Evolutionary conservation across 2,797 vertebrate species (phyloP).

Genomic region (Falco peregrinus): DNA sequence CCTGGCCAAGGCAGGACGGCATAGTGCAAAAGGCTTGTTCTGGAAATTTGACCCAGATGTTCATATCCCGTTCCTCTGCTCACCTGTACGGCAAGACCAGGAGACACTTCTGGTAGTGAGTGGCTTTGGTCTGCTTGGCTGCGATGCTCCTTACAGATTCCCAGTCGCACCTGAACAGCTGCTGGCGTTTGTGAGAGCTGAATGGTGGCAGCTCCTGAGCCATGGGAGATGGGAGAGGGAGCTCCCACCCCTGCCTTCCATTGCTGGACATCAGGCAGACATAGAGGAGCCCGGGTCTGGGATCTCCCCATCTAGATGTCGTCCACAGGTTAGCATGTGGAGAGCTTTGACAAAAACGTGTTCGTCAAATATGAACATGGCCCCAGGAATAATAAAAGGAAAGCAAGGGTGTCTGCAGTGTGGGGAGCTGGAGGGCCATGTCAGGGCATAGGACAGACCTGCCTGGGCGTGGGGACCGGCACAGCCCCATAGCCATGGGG

Average conservation of each 20-base stretch:
- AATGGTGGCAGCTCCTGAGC: fast-evolving
- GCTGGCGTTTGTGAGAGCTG: fast-evolving
- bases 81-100: neutral
- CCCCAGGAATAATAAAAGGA: neutral
- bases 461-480: fast-evolving
- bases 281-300: neutral
- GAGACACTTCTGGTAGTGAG: neutral
- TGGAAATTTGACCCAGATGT: neutral
- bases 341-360: neutral
- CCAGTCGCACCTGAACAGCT: fast-evolving
- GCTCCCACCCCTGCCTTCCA: neutral
- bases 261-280: fast-evolving
- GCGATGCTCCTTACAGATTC: neutral
- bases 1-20: neutral
- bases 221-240: neutral
- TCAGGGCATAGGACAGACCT: neutral
- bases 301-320: neutral
- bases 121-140: neutral
- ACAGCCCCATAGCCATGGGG: fast-evolving
- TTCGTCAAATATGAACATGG: fast-evolving
- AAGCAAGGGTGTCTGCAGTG: neutral
- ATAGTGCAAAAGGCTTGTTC: neutral
- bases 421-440: neutral
- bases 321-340: fast-evolving
- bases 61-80: neutral